phyloP scores from a whole-genome alignment of 1,140 invertebrate species.

The Mercenaria mercenaria region DNA sequence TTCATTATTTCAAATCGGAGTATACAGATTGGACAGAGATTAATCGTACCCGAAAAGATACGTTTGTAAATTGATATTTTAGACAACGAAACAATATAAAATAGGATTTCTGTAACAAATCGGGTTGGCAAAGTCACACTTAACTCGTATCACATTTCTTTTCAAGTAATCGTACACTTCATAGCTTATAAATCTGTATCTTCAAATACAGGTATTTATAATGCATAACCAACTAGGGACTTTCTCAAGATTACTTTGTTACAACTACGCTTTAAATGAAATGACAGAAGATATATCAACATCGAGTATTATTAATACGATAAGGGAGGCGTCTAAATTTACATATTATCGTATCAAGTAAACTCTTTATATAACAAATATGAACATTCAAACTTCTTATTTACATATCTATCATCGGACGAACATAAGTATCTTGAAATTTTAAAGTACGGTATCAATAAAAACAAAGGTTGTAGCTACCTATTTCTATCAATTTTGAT shows the following conservation, averaged over 20 bases:
- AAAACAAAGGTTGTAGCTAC: background rate
- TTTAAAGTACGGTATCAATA: background rate
- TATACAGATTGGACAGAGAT: background rate
- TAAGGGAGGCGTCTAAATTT: background rate
- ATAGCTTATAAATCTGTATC: background rate
- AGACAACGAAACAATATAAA: conserved; percentile 13
- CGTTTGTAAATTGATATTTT: conserved; percentile 21
- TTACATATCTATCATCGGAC: background rate
- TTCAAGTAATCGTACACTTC: background rate
- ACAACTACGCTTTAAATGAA: too few relatives aligned
- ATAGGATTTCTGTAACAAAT: background rate
- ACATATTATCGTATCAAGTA: background rate
- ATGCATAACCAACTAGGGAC: background rate
- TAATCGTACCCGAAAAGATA: background rate
- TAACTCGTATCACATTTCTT: background rate
- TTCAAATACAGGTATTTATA: background rate
- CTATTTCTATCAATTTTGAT: conserved; percentile 1
- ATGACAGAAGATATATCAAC: background rate
- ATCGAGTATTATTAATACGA: background rate
- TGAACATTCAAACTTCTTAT: conserved; percentile 8
- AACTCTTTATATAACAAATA: conserved; percentile 5
- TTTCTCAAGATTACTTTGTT: background rate
- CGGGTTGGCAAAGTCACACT: conserved; percentile 15
- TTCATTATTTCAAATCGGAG: background rate
- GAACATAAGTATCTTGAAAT: conserved; percentile 7